These are phyloP conservation scores for Latrodectus hesperus DNA, from an alignment of 2,888 invertebrate species.

Conservation along the genomic window DNA sequence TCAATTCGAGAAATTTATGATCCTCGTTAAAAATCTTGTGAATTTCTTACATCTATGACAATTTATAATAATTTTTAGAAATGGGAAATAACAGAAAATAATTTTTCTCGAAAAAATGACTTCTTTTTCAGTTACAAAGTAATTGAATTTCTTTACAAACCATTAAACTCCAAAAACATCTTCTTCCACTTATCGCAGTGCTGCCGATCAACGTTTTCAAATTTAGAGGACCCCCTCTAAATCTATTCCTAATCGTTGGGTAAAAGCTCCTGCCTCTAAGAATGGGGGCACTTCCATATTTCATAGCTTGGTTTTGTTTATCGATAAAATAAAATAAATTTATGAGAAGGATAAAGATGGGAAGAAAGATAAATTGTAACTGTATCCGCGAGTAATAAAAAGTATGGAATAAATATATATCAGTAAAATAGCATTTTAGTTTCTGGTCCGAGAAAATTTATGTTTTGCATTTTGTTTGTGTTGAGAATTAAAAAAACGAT, in stretches of 20 bases:
- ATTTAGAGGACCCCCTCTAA: not conserved
- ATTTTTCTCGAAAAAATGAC: too few species aligned
- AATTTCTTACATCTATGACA: too few species aligned
- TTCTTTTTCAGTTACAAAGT: slow-evolving; percentile 22
- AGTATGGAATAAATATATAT: slow-evolving; percentile 23
- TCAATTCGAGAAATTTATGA: too few species aligned
- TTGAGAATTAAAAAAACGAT: too few species aligned
- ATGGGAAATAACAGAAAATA: too few species aligned
- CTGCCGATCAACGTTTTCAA: slow-evolving; percentile 29
- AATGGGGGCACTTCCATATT: not conserved
- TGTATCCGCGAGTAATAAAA: slow-evolving; percentile 31
- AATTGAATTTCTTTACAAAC: slow-evolving; percentile 45
- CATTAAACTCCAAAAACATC: slow-evolving; percentile 38
- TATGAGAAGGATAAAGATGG: too few species aligned
- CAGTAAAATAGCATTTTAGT: slow-evolving; percentile 47
- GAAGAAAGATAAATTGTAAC: not conserved
- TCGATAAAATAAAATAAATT: too few species aligned
- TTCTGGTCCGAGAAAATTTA: not conserved
- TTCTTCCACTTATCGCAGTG: slow-evolving; percentile 36
- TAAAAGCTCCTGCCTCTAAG: too few species aligned
- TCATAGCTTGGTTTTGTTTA: not conserved
- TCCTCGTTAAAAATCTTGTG: too few species aligned
- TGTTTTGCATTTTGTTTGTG: too few species aligned
- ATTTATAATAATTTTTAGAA: too few species aligned
- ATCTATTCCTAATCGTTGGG: slow-evolving; percentile 19